These are phyloP conservation scores for Erinaceus europaeus DNA, from an alignment of 2,113 vertebrate species.

Conservation along the genomic window DNA sequence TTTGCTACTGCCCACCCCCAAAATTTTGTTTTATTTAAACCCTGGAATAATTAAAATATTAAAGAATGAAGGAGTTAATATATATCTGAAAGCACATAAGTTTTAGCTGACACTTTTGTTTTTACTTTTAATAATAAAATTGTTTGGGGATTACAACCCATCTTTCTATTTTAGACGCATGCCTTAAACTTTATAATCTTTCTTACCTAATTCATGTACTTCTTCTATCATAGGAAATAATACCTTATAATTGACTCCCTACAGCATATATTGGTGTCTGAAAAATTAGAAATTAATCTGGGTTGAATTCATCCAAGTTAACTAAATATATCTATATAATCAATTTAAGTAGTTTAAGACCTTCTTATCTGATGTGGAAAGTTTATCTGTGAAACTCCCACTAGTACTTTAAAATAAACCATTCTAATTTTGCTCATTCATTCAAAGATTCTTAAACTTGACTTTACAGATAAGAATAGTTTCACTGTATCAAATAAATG, in stretches of 20 bases:
- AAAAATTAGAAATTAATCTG: conserved; percentile 8
- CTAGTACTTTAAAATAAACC: neutral
- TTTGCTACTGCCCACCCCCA: too few species aligned
- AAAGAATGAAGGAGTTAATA: neutral
- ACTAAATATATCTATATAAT: neutral
- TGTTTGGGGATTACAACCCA: too few species aligned
- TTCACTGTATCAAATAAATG: neutral
- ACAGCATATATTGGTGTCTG: neutral
- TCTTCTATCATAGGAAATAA: neutral
- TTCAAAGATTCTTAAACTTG: neutral
- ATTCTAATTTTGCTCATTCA: neutral
- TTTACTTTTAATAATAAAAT: too few species aligned
- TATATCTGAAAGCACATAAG: neutral
- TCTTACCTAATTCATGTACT: rapidly evolving
- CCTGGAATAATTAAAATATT: neutral
- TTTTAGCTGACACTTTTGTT: neutral
- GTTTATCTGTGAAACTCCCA: neutral
- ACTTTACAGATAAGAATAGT: neutral
- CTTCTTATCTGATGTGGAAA: neutral
- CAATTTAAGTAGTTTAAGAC: neutral
- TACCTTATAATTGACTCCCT: neutral
- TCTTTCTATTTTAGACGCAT: neutral
- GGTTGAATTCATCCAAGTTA: too few species aligned
- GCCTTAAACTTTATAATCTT: neutral
- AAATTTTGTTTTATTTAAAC: neutral